Evolutionary conservation across 2,797 vertebrate species (phyloP), one percentile per base, ranked within the genome.

Genomic region (Coccyzus lansbergi): DNA sequence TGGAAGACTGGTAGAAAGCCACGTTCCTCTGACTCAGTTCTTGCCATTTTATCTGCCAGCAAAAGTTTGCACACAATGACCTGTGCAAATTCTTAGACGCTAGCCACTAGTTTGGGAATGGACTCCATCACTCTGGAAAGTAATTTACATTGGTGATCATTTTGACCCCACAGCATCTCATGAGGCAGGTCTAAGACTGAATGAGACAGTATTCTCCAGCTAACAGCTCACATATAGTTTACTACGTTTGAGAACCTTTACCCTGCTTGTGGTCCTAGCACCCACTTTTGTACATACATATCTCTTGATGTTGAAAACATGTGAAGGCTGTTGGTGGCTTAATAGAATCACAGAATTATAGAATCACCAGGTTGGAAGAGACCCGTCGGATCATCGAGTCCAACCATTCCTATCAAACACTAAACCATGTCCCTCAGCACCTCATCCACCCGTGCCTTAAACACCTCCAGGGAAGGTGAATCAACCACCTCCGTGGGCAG

Each of bases 171-270:
- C 7, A 55, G 26, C 40, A 68, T 55, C 70, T 76, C 55, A 59
- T 19, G 55, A 59, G 51, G 21, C 19, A 75, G 25, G 9, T 10
- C 55, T 12, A 42, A 78, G 67, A 65, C 11, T 70, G 64, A 62
- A 83, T 5, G 9, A 74, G 13, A 6, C n/a, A 14, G 29, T 5
- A 12, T 29, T 28, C 25, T 65, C 26, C 42, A 70, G 55, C 28
- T 67, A 28, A 17, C 12, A 77, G 22, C 24, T 64, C 48, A 51
- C 18, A 29, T 8, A 24, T 22, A 46, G 38, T 42, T 91, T 36
- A 42, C 49, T 36, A 8, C 0, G 1, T 49, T 49, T 0, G 0
- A 83, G 20, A 8, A 28, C n/a, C 24, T 56, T 33, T 68, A 49
- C 29, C 15, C 12, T 63, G 52, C 28, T 20, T 53, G 15, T 2